Base-by-base conservation (phyloP, 1,140 invertebrate genomes). In the Wiebesia pumilae region DNA sequence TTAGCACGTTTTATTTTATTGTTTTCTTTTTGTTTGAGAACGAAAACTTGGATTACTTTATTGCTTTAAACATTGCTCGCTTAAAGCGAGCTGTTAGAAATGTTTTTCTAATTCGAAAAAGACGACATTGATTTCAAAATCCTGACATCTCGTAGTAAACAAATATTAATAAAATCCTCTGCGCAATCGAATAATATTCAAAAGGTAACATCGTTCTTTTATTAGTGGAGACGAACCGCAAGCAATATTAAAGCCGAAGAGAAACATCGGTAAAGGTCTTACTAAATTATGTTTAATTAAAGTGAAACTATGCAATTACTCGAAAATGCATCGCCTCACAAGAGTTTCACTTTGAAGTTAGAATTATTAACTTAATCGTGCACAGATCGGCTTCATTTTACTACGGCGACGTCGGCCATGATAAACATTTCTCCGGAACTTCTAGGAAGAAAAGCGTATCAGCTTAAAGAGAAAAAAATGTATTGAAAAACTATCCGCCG, bases 251-350 rank as follows among this genome's bases (percentile, higher is more conserved):
- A 19, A 54, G 30, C 4, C 33, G 77, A 51, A 79, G 4, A 51
- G 58, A 54, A 79, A 14, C 4, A 21, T 30, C 14, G 19, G 1
- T 33, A 35, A 77, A 51, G 1, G 0, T 47, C 16, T 51, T 54
- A 14, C 40, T 79, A 79, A 21, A 79, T 79, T 79, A 79, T 33
- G 4, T n/a, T 80, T 80, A 35, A 80, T 65, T 62, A 33, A 81
- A 69, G 80, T 69, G 80, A 81, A 81, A 81, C 80, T 47, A 47
- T 65, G 38, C 40, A 81, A 81, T 69, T 38, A 47, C 0, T 38
- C 14, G 24, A 35, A 30, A 65, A 40, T n/a, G n/a, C n/a, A n/a
- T 38, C 16, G 0, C 3, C n/a, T 21, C 19, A 79, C 40, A 51
- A n/a, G 35, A 62, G 9, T 81, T 65, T 81, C 58, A 27, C 35